Base-by-base conservation (phyloP, 2,888 invertebrate genomes). In the Ligdia adustata region DNA sequence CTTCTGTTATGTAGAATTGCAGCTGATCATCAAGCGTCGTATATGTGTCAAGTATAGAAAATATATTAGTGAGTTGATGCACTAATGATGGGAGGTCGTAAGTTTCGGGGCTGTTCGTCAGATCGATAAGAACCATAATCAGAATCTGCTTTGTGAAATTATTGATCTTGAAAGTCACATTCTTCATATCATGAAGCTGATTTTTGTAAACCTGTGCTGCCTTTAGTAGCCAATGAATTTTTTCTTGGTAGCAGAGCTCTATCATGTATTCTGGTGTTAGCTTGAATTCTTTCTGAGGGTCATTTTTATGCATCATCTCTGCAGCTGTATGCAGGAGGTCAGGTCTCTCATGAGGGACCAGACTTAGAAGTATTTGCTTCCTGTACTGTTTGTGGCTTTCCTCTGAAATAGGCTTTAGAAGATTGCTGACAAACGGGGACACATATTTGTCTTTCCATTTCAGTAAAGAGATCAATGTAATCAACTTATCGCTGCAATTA, bases 101-200 rank as follows among this genome's bases (percentile, higher is more conserved):
- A 24, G 86, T 86, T 62, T 90, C 88, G 5, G 82, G 79, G 48
- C 84, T 84, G 58, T 90, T 91, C 1, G 90, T 89, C 4, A 90
- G 69, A 55, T 90, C 90, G 52, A 91, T 89, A 1, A 91, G 78
- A 44, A 89, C 84, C 81, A 91, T 85, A 34, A 90, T 86, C 9
- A 90, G 79, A 45, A 91, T 83, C 70, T 90, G 90, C 68, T 89
- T 90, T 1, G 87, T 87, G 48, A 90, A 88, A 55, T 86, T 86
- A 59, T 90, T 89, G 2, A 90, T 90, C 69, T 88, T 88, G 54
- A 86, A 90, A 52, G 84, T 85, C 1, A 85, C 84, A 72, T 76
- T 89, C 57, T 87, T 89, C 75, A 87, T 81, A 44, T 88, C 86
- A 60, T 85, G 82, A 1, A 90, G 64, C 51, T 90, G 86, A 33